Base-by-base conservation (phyloP, 2,888 invertebrate species). In the Hoplodrina ambigua region DNA sequence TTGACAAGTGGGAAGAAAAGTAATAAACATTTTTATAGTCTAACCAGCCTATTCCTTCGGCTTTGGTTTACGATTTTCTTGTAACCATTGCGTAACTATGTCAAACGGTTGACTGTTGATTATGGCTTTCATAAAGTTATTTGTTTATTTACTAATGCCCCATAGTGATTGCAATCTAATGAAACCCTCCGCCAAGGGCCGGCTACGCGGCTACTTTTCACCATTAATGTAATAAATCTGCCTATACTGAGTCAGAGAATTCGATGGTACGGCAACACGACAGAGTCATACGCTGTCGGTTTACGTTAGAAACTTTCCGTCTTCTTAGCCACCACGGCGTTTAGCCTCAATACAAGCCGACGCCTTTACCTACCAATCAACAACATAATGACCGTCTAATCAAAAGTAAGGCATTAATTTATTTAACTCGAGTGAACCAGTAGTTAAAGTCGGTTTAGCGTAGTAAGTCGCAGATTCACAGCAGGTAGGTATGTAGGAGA, bases 11-110 rank as follows among this genome's bases (percentile, higher is more conserved):
- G 92, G 92, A 94, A 93, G 93, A 93, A 92, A 92, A 91, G 93
- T 88, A 86, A 94, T 94, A 94, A 94, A 93, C 82, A 85, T 89
- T 93, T 93, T 94, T 94, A 94, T 93, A 88, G 91, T 86, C 86
- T 86, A 85, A 89, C 89, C 87, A 87, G 88, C 87, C 84, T 89
- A 90, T 85, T 90, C 88, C 87, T 89, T 85, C 84, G 83, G 84
- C 86, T 89, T 90, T 86, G 83, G 87, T 86, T 89, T 85, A 84
- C 78, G 86, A 88, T 90, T 88, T 88, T 85, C 86, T 87, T 85
- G 83, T 84, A 85, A 72, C 80, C 82, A 81, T 87, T 90, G 86
- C 85, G 86, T 86, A 90, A 89, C 85, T 82, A 82, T 82, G 78
- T 87, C 81, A 80, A 79, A 53, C 58, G 56, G 61, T 81, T 78